These are phyloP conservation scores for Brachyhypopomus occidentalis DNA, from an alignment of 2,113 vertebrate genomes.

Conservation along the genomic window DNA sequence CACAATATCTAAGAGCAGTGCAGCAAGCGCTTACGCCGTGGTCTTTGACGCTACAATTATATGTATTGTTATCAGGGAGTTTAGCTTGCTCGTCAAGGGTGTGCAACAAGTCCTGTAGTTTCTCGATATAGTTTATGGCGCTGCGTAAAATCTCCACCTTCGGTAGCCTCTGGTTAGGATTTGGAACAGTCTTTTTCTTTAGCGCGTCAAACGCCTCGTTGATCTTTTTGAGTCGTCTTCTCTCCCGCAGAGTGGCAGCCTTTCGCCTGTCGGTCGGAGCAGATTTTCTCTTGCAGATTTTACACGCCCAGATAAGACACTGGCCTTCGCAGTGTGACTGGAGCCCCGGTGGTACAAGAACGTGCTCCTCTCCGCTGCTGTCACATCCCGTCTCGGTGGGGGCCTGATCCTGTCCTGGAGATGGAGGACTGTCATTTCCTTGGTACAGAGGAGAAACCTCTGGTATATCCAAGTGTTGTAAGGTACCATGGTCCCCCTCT, in stretches of 20 bases:
- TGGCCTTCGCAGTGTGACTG: slow-evolving; percentile 90
- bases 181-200: slow-evolving; percentile 92
- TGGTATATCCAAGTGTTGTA: slow-evolving; percentile 89
- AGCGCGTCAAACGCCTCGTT: slow-evolving; percentile 97
- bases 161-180: slow-evolving; percentile 95
- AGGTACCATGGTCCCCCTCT: slow-evolving; percentile 87
- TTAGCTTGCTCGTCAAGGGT: slow-evolving; percentile 89
- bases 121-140: slow-evolving; percentile 96
- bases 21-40: slow-evolving; percentile 78
- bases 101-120: slow-evolving; percentile 90
- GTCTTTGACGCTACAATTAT: slow-evolving; percentile 76
- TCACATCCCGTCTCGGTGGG: slow-evolving; percentile 85
- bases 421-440: slow-evolving; percentile 84
- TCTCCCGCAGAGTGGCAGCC: slow-evolving; percentile 92
- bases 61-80: slow-evolving; percentile 75
- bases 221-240: slow-evolving; percentile 94
- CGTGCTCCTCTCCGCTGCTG: slow-evolving; percentile 93
- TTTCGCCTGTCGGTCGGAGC: slow-evolving; percentile 92
- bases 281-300: slow-evolving; percentile 93
- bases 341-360: slow-evolving; percentile 89
- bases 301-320: slow-evolving; percentile 97
- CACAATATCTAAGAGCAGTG: too few species aligned
- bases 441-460: slow-evolving; percentile 89
- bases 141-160: slow-evolving; percentile 98
- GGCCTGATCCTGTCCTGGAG: slow-evolving; percentile 83